Conservation (phyloP, 1,140 invertebrate species). For the Teleogryllus occipitalis region DNA sequence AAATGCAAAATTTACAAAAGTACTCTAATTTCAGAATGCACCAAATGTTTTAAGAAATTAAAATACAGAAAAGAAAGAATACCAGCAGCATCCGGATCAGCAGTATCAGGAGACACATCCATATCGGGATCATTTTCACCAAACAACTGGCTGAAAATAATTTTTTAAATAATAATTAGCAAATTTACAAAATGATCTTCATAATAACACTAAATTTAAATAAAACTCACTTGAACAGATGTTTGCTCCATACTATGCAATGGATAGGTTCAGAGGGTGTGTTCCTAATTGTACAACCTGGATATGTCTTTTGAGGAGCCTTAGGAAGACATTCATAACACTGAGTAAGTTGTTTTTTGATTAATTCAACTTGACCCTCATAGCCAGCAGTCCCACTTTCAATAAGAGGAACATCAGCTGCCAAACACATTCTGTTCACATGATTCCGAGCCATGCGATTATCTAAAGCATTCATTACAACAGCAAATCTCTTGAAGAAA, state of each 20-base stretch:
- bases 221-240: conserved; percentile 85
- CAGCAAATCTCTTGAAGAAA: conserved; percentile 85
- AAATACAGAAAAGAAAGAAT: conserved; percentile 15
- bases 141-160: conserved; percentile 78
- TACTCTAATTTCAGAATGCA: too few relatives aligned
- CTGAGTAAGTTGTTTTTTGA: conserved; percentile 81
- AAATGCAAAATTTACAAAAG: too few relatives aligned
- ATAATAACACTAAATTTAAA: conserved; percentile 5
- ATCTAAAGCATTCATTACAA: conserved; percentile 96
- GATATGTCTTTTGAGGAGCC: conserved; percentile 84
- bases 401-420: conserved; percentile 85
- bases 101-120: conserved; percentile 95
- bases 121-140: conserved; percentile 93
- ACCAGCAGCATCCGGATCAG: conserved; percentile 76
- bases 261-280: conserved; percentile 99
- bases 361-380: conserved; percentile 83
- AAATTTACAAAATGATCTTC: conserved; percentile 1
- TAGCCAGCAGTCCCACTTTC: conserved; percentile 98
- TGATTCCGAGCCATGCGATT: conserved; percentile 94
- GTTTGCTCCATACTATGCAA: conserved; percentile 99
- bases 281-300: conserved; percentile 97
- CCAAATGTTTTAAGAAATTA: conserved; percentile 19
- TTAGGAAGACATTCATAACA: conserved; percentile 97
- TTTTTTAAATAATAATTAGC: conserved; percentile 19
- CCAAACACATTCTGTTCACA: conserved; percentile 98